Evolutionary conservation across 2,113 vertebrate genomes (phyloP).

Genomic region (Anarhynchus alexandrinus): DNA sequence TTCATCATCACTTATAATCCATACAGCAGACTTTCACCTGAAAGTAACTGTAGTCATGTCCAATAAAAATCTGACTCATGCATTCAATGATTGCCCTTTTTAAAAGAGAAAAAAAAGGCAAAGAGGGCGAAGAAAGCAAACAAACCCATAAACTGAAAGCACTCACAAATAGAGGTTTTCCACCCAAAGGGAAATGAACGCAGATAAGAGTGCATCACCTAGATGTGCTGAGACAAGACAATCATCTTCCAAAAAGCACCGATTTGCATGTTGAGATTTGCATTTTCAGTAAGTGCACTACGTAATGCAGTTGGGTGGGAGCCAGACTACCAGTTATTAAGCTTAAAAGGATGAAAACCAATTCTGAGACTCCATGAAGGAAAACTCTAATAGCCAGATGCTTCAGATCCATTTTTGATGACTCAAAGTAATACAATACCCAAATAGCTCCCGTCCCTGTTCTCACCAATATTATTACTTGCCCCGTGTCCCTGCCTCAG

Average conservation of each 20-base stretch:
- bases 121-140: background rate
- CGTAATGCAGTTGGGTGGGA: slow-evolving; percentile 17
- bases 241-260: slow-evolving; percentile 22
- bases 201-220: background rate
- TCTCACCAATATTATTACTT: background rate
- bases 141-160: background rate
- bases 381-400: background rate
- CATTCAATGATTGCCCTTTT: background rate
- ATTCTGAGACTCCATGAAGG: background rate
- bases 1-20: background rate
- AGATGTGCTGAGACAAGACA: slow-evolving; percentile 1
- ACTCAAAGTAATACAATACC: background rate
- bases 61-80: slow-evolving; percentile 21
- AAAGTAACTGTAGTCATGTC: background rate
- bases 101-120: background rate
- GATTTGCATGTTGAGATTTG: slow-evolving; percentile 33
- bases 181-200: background rate
- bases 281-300: slow-evolving; percentile 51
- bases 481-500: background rate
- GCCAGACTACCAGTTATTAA: slow-evolving; percentile 21
- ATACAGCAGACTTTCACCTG: background rate
- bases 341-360: slow-evolving; percentile 36
- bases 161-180: background rate
- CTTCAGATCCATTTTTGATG: slow-evolving; percentile 43
- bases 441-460: background rate